These are phyloP conservation scores for Eutrigla gurnardus DNA, from an alignment of 2,797 vertebrate species.

Conservation along the genomic window DNA sequence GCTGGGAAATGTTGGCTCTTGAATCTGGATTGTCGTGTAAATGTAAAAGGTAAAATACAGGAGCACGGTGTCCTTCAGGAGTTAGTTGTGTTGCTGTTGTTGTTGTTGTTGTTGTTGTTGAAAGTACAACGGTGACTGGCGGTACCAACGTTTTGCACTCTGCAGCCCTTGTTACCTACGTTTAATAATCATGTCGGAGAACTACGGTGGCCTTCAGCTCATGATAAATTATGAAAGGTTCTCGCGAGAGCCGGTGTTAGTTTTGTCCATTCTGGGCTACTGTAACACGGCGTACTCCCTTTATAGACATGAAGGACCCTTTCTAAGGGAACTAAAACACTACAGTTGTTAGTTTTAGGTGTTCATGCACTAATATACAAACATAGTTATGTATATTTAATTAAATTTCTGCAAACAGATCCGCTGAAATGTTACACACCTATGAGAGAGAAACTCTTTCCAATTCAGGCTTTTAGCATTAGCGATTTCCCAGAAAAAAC, in stretches of 20 bases:
- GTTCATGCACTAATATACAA: background rate
- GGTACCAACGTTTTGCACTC: no score
- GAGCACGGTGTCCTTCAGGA: background rate
- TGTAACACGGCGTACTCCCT: no score
- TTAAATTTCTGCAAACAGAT: background rate
- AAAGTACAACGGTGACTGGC: no score
- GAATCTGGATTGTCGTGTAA: slow-evolving; percentile 1
- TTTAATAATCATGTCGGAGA: no score
- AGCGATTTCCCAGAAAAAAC: background rate
- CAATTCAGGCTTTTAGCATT: background rate
- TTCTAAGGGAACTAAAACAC: background rate
- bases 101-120: no score
- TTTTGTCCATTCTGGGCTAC: background rate
- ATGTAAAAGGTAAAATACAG: background rate
- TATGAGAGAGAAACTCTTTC: background rate
- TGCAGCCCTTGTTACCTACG: no score
- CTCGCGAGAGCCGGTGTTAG: background rate
- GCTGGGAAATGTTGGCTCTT: background rate
- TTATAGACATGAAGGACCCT: no score
- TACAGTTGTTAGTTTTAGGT: background rate
- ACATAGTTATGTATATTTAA: background rate
- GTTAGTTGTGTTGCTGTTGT: background rate
- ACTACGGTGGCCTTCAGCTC: background rate
- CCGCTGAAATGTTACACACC: background rate
- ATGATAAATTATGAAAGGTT: background rate